Evolutionary conservation across 2,797 vertebrate genomes (phyloP).

Genomic region (Chelidonichthys spinosus): DNA sequence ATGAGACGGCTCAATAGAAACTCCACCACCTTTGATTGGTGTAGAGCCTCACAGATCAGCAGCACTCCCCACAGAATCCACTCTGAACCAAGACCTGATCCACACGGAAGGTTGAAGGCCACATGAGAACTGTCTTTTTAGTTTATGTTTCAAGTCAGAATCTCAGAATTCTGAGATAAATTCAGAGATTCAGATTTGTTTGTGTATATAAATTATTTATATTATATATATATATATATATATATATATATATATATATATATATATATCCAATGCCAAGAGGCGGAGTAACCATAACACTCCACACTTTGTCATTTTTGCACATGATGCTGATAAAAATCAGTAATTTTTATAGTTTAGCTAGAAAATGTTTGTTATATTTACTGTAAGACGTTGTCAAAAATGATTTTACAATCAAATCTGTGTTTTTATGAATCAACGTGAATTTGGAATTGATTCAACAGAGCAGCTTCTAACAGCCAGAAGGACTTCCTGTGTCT

Average conservation of each 20-base stretch:
- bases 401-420: not conserved
- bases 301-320: constrained; percentile 15
- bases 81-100: not conserved
- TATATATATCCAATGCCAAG: not conserved
- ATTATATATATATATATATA: constrained; percentile 44
- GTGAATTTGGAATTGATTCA: no score
- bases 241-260: not conserved
- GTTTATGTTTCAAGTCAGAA: no score
- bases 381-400: not conserved
- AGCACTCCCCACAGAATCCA: not conserved
- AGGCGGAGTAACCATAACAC: not conserved
- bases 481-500: not conserved
- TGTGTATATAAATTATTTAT: constrained; percentile 56
- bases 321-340: constrained; percentile 6
- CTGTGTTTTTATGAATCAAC: not conserved
- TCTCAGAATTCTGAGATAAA: no score
- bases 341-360: not conserved
- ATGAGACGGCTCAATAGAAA: constrained; percentile 23
- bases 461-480: not conserved
- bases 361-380: not conserved
- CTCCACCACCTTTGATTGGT: no score
- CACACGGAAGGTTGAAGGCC: no score
- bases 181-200: not conserved
- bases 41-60: not conserved
- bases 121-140: no score